Evolutionary conservation across 2,113 vertebrate genomes (phyloP).

Genomic region (Siniperca chuatsi): DNA sequence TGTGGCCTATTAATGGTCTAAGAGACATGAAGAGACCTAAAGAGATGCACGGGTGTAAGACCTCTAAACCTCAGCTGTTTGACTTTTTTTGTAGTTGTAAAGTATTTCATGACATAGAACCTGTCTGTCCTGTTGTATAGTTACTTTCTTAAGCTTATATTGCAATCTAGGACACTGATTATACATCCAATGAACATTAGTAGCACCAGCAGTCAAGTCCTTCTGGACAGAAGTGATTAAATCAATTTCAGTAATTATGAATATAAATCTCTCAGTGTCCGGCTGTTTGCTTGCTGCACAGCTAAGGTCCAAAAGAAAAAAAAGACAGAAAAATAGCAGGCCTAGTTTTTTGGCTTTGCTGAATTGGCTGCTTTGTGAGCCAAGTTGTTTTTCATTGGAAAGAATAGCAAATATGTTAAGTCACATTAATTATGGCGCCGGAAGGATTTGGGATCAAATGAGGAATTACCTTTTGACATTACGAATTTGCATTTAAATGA

Average conservation of each 20-base stretch:
- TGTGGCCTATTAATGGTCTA: not conserved
- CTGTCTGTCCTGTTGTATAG: not conserved
- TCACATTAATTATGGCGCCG: not conserved
- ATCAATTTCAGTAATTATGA: constrained; percentile 23
- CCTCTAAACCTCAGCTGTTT: not conserved
- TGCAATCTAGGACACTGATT: constrained; percentile 9
- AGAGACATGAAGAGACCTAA: not conserved
- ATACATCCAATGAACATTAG: constrained; percentile 13
- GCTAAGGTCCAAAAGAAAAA: constrained; percentile 6
- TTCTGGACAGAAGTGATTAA: constrained; percentile 23
- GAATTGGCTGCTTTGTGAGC: constrained; percentile 11
- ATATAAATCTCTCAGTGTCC: not conserved
- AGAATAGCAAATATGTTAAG: not conserved
- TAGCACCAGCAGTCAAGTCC: constrained; percentile 4
- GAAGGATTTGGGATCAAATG: constrained; percentile 2
- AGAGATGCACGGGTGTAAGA: not conserved
- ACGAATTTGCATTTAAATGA: constrained; percentile 30
- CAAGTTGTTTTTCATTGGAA: constrained; percentile 1
- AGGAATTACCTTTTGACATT: not conserved
- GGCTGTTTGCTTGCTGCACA: constrained; percentile 12
- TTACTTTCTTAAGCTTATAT: not conserved
- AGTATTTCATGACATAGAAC: not conserved
- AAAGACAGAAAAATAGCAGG: too few species aligned
- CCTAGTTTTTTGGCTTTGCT: not conserved
- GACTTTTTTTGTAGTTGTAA: not conserved